Evolutionary conservation across 2,888 invertebrate genomes (phyloP), one percentile per base, ranked within the genome.

Genomic region (Melitaea athalia): DNA sequence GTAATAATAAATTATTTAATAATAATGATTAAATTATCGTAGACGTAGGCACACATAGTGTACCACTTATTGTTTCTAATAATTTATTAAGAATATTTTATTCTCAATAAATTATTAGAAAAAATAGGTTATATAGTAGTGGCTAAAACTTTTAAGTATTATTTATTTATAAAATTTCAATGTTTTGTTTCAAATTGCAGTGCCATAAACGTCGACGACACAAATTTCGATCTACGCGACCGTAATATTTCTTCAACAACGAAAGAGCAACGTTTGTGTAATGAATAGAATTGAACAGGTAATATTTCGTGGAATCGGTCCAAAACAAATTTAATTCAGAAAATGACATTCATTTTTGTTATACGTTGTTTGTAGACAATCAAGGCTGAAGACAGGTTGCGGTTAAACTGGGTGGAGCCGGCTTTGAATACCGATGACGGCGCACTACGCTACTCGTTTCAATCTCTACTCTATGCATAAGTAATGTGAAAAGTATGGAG

Each of bases 401-500:
- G 86, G 86, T 84, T 86, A 84, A 86, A 85, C 83, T 87, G 83
- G 82, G 85, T 80, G 83, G 79, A 81, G 79, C 77, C 75, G 78
- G 85, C 83, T 88, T 85, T 86, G 90, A 90, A 91, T 90, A 86
- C 88, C 88, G 89, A 89, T 91, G 90, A 90, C 87, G 84, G 76
- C 72, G 80, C 89, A 85, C 88, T 86, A 85, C 87, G 80, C 83
- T 81, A 85, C 85, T 85, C 89, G 89, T 87, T 91, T 89, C 92
- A 92, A 92, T 92, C 91, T 91, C 85, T 89, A 90, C 85, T 88
- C 92, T 91, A 91, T 91, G 91, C 91, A 91, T 92, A 91, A 91
- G 85, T 92, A 91, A 92, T 92, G 89, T 85, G 88, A 87, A 91
- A 91, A 89, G 90, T 91, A 89, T 90, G 90, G 88, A 89, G 86